Percentiles rank a stretch among this genome's conserved stretches.
phyloP scores from a whole-genome alignment of 1,140 invertebrate species.

The Rhynchophorus ferrugineus region DNA sequence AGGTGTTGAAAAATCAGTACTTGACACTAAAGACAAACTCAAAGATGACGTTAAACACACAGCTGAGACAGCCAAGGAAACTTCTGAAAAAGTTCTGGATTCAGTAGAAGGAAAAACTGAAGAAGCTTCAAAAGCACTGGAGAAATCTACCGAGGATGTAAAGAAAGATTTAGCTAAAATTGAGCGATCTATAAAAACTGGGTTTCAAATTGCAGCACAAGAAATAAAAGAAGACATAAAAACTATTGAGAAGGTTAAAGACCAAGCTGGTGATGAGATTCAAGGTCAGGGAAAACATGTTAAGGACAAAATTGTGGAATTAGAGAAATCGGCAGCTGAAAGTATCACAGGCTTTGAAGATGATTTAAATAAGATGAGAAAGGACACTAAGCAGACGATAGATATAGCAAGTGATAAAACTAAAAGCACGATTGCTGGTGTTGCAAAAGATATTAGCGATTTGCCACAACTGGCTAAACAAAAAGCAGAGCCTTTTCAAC shows the following conservation, averaged over 20 bases:
- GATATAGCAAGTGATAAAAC: background rate
- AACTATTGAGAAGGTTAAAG: too few species aligned
- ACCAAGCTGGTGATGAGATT: background rate
- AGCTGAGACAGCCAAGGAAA: background rate
- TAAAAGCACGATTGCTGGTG: background rate
- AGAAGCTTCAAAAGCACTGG: conserved; percentile 2
- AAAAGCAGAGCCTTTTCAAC: too few species aligned
- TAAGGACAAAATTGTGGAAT: background rate
- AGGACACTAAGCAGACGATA: background rate
- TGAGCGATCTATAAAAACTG: background rate
- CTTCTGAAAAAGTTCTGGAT: background rate
- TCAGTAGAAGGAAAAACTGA: conserved; percentile 2
- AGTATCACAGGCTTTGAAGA: too few species aligned
- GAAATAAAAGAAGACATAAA: too few species aligned
- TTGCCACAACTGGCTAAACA: conserved; percentile 1
- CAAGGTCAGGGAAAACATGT: background rate
- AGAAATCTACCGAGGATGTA: conserved; percentile 4
- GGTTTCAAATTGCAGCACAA: background rate
- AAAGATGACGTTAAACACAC: background rate
- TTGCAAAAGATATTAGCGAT: background rate
- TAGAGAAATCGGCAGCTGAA: too few species aligned
- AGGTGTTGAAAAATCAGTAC: background rate
- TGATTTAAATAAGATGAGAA: too few species aligned
- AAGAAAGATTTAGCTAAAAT: background rate
- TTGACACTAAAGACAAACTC: background rate